These are phyloP conservation scores for Scomber japonicus DNA, from an alignment of 2,113 vertebrate species.

Conservation along the genomic window DNA sequence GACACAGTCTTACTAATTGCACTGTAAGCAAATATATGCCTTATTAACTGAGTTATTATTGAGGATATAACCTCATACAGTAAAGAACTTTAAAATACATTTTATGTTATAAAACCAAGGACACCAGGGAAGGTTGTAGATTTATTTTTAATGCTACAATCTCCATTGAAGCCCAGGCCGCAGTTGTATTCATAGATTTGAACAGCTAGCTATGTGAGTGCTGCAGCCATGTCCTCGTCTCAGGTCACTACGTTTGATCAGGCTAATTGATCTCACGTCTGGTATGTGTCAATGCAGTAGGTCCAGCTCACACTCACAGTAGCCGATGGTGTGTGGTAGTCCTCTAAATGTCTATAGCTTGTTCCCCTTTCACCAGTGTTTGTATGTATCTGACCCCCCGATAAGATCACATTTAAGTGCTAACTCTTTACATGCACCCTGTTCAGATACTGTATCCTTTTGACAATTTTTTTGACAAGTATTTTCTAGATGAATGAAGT, in stretches of 20 bases:
- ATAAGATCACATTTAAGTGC: constrained; percentile 9
- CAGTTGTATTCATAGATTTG: constrained; percentile 20
- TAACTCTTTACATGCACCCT: constrained; percentile 46
- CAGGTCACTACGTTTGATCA: constrained; percentile 36
- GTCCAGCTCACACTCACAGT: constrained; percentile 47
- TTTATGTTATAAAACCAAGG: neutral
- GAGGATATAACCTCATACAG: neutral
- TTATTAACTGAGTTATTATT: neutral
- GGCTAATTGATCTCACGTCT: constrained; percentile 61
- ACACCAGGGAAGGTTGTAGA: constrained; percentile 7
- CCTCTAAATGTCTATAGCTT: constrained; percentile 26
- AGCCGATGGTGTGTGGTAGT: constrained; percentile 49
- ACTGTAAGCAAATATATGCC: neutral
- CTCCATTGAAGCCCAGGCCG: neutral
- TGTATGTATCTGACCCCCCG: constrained; percentile 36
- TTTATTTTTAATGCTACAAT: neutral
- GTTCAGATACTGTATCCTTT: constrained; percentile 40
- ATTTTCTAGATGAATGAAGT: constrained; percentile 10
- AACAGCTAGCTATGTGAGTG: constrained; percentile 27
- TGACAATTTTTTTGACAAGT: constrained; percentile 14
- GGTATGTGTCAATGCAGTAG: constrained; percentile 64
- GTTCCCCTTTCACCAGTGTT: constrained; percentile 45
- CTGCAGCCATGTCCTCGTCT: constrained; percentile 46
- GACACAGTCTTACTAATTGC: neutral
- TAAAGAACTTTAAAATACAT: neutral